Evolutionary conservation across 2,797 vertebrate species (phyloP), one percentile per base, ranked within the genome.

Genomic region (Buceros bicornis): DNA sequence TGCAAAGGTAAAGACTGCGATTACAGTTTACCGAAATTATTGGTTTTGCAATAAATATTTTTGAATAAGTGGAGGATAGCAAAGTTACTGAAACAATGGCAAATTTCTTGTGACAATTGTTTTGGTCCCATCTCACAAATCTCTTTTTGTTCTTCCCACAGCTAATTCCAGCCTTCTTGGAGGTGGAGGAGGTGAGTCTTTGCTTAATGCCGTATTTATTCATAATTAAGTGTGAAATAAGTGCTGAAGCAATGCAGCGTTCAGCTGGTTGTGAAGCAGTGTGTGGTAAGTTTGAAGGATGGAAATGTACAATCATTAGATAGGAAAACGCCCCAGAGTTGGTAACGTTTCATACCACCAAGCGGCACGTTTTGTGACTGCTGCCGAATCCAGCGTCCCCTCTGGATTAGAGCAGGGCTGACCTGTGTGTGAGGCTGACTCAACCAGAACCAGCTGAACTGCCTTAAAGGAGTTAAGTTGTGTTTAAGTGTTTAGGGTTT

Each of bases 131-230:
- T 51, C 86, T 96, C 87, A 97, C 19, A 29, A 84, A 95, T 97
- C 25, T 89, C 42, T 76, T 97, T 95, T 80, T 97, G 85, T 98
- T 98, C 93, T 94, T 89, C 76, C 97, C 97, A 96, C 98, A 99
- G 99, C 99, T 97, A 99, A 99, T 98, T 98, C 99, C 96, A 99
- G 98, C 98, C 99, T 99, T 97, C 99, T 99, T 93, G 99, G 99
- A 97, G 99, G 99, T 92, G 99, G 99, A 18, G 99, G 99, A 98
- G 99, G 99, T 99, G 97, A 99, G 99, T 98, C 65, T 69, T 88
- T 79, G 18, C 69, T 90, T 76, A 82, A 86, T 35, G 95, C 95
- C 84, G 42, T 80, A 28, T 89, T 96, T 93, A 35, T 51, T 97
- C 82, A 94, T 85, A 85, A 95, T 58, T 31, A 53, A 66, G 16